Evolutionary conservation across 2,113 vertebrate genomes (phyloP).

Genomic region (Callionymus lyra): DNA sequence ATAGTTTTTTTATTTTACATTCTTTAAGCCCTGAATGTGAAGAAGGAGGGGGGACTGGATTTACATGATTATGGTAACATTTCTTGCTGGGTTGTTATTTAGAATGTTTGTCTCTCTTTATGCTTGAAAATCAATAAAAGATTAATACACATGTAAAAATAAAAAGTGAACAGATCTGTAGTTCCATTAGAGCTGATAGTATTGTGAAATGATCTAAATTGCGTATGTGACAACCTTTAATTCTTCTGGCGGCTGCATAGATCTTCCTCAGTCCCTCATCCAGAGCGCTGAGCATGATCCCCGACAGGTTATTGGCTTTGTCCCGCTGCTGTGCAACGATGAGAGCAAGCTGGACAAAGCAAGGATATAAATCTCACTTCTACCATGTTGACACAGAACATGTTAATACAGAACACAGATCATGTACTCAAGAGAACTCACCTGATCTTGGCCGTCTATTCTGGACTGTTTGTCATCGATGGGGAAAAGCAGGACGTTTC

Average conservation of each 20-base stretch:
- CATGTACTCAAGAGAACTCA: conserved; percentile 47
- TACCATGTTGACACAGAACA: background rate
- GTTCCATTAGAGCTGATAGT: too few relatives aligned
- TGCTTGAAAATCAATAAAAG: too few relatives aligned
- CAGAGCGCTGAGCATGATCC: conserved; percentile 77
- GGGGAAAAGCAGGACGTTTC: conserved; percentile 78
- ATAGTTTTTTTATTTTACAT: too few relatives aligned
- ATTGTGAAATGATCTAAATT: too few relatives aligned
- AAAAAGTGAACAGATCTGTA: too few relatives aligned
- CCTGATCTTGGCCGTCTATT: conserved; percentile 74
- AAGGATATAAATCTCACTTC: background rate
- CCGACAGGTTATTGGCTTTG: conserved; percentile 75
- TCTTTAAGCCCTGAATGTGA: too few relatives aligned
- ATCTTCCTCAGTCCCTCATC: conserved; percentile 85
- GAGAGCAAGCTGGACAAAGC: conserved; percentile 72
- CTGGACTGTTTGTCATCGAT: conserved; percentile 84
- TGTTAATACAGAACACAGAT: background rate
- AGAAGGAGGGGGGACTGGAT: too few relatives aligned
- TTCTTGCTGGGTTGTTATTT: too few relatives aligned
- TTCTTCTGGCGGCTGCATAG: conserved; percentile 71
- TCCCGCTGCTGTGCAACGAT: conserved; percentile 83
- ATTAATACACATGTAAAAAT: too few relatives aligned
- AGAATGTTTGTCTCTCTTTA: too few relatives aligned
- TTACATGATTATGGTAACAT: too few relatives aligned
- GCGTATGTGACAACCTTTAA: conserved; percentile 62